Evolutionary conservation across 2,888 invertebrate species (phyloP), one percentile per base, ranked within the genome.

Genomic region (Nudaria mundana): DNA sequence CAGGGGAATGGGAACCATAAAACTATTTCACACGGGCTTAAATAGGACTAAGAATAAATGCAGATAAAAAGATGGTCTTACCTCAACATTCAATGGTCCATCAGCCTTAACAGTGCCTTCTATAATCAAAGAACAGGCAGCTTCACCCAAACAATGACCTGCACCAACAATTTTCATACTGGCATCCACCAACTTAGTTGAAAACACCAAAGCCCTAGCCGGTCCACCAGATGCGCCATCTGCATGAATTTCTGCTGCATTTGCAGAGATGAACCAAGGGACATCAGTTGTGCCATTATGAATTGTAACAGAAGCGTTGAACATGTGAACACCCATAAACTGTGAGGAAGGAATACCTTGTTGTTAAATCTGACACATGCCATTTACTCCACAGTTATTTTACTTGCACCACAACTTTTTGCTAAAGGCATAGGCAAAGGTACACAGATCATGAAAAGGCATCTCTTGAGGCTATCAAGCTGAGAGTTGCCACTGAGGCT

Each of bases 241-340:
- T 0, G 94, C 94, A 35, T 95, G 89, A 23, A 95, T 79, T 5
- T 87, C 94, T 26, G 92, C 91, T 0, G 94, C 93, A 2, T 92
- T 92, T 2, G 93, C 92, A 61, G 94, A 93, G 2, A 94, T 81
- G 14, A 93, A 83, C 91, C 93, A 94, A 5, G 92, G 92, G 13
- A 92, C 92, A 31, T 91, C 92, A 41, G 91, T 88, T 82, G 62
- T 54, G 2, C 61, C 66, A 40, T 60, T 69, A 22, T 67, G 58
- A 11, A 84, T 62, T 1, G 62, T 79, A 1, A 81, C 91, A 84
- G 71, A 92, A 70, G 71, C 94, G 84, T 95, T 94, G 66, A 94
- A 93, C 37, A 96, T 91, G 68, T 95, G 95, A 12, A 96, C 91
- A 7, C 95, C 95, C 93, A 96, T 95, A 73, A 96, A 96, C 94